Percentiles rank a stretch among this genome's conserved stretches.
phyloP scores from a whole-genome alignment of 2,888 invertebrate species.

The Ametastegia equiseti region DNA sequence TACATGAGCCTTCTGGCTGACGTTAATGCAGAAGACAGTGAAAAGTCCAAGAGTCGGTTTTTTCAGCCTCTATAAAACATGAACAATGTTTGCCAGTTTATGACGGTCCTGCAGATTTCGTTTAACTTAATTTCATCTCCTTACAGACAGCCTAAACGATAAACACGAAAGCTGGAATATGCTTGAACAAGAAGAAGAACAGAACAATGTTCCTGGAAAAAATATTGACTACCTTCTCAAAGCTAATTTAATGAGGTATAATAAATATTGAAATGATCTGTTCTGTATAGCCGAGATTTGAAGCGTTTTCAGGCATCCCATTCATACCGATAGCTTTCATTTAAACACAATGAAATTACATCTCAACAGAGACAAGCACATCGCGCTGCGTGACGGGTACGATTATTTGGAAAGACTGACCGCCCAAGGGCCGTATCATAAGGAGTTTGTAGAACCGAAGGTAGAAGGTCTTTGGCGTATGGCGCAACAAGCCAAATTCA shows the following conservation, averaged over 20 bases:
- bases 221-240: conserved; percentile 83
- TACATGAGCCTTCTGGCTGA: conserved; percentile 89
- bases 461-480: conserved; percentile 93
- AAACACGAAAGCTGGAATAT: conserved; percentile 86
- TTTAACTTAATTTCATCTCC: conserved; percentile 37
- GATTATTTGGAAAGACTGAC: conserved; percentile 87
- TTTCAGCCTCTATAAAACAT: conserved; percentile 44
- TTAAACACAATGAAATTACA: conserved; percentile 81
- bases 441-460: conserved; percentile 94
- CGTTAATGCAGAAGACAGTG: conserved; percentile 80
- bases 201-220: conserved; percentile 77
- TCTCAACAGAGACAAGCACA: conserved; percentile 82
- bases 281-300: background rate
- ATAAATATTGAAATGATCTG: conserved; percentile 31
- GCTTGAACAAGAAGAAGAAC: conserved; percentile 78
- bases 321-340: too few relatives aligned
- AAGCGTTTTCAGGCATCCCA: background rate
- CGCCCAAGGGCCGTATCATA: conserved; percentile 87
- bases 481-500: conserved; percentile 89
- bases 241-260: conserved; percentile 81
- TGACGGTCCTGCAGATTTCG: background rate
- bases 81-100: background rate
- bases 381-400: conserved; percentile 86
- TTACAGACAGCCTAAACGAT: conserved; percentile 84
- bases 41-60: conserved; percentile 82